Base-by-base conservation (phyloP, 2,113 vertebrate species). In the Psephotus haematonotus region DNA sequence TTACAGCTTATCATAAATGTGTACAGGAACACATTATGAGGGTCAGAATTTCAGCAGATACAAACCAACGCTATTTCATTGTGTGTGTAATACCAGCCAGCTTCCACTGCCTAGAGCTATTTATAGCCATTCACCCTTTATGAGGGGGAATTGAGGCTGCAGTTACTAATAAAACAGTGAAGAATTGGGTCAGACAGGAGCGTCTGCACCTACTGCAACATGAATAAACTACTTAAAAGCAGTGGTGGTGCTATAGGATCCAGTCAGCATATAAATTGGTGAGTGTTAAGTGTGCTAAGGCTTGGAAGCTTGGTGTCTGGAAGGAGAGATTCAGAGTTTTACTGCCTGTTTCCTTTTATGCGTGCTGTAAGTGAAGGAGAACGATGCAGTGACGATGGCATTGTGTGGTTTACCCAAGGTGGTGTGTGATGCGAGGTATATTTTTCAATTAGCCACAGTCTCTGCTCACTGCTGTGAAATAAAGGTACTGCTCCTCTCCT, bases 351-450 rank as follows among this genome's bases (percentile, higher is more conserved):
- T 77, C n/a, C 31, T 50, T n/a, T 3, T 7, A 17, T 28, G 6
- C 1, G 3, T 63, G 39, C 52, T 85, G n/a, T 35, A 33, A n/a
- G 46, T 15, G 39, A 70, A 49, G 37, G 31, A 83, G 70, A 62
- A 49, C 0, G 7, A 49, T 35, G n/a, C 37, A 28, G 8, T 43
- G 55, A 33, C 0, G 2, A 44, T 2, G 5, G 29, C 29, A 13
- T 7, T 2, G n/a, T 11, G 20, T 63, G 49, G 17, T n/a, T 80
- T 52, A 57, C 37, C 18, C 53, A 74, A 37, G 49, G 14, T 43
- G 6, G 6, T 44, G 19, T 79, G 62, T 2, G 17, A 19, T 71
- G 75, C 2, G 7, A 47, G 59, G 6, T n/a, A 18, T 9, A 59
- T 75, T 29, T 28, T 80, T 59, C 71, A 60, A 22, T 46, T 55